phyloP scores from a whole-genome alignment of 2,113 vertebrate genomes.

The Garra rufa region DNA sequence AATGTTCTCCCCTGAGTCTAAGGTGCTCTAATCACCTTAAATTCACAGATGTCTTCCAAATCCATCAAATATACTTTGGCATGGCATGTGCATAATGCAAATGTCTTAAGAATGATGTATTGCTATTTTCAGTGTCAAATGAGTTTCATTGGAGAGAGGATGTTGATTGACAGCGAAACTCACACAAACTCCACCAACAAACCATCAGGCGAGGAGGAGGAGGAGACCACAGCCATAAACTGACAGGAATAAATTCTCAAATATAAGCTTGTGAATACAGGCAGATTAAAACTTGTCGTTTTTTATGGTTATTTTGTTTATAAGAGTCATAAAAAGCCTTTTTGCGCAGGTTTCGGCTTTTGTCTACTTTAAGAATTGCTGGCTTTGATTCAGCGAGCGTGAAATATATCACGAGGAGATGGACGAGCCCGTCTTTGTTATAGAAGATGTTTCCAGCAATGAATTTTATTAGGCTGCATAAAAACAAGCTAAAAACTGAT shows the following conservation, averaged over 20 bases:
- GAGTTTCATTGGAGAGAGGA: background rate
- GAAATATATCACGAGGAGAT: conserved; percentile 48
- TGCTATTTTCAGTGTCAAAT: background rate
- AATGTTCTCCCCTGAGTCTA: background rate
- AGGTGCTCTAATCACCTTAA: background rate
- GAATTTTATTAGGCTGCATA: conserved; percentile 58
- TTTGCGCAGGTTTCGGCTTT: conserved; percentile 25
- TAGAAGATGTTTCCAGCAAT: conserved; percentile 46
- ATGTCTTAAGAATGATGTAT: background rate
- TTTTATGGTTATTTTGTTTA: conserved; percentile 52
- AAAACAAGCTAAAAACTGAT: conserved; percentile 63
- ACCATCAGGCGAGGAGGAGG: conserved; percentile 45
- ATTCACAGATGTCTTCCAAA: background rate
- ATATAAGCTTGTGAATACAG: conserved; percentile 44
- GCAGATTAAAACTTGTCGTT: conserved; percentile 40
- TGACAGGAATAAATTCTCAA: conserved; percentile 29
- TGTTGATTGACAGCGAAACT: conserved; percentile 26
- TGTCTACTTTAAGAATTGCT: conserved; percentile 14
- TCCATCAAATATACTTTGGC: background rate
- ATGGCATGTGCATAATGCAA: background rate
- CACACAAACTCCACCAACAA: conserved; percentile 50
- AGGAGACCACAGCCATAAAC: conserved; percentile 29
- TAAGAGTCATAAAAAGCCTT: conserved; percentile 54
- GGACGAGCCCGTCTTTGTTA: conserved; percentile 50
- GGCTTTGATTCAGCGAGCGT: conserved; percentile 42